These are phyloP conservation scores for Apotomis capreana DNA, from an alignment of 2,888 invertebrate species.

Conservation along the genomic window DNA sequence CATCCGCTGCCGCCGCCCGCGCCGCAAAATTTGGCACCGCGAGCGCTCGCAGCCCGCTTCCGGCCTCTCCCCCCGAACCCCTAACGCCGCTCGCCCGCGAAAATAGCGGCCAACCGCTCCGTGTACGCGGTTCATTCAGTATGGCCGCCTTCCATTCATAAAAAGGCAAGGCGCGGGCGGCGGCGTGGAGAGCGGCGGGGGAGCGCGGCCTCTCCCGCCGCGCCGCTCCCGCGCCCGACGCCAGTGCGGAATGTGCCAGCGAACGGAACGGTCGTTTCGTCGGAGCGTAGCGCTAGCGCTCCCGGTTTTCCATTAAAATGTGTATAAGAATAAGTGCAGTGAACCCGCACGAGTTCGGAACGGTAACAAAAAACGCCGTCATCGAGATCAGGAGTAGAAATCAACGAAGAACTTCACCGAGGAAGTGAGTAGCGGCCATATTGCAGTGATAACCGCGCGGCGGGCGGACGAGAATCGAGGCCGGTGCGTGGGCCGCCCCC, in stretches of 20 bases:
- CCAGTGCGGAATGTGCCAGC: slow-evolving; percentile 83
- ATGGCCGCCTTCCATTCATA: slow-evolving; percentile 89
- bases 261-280: slow-evolving; percentile 84
- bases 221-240: slow-evolving; percentile 79
- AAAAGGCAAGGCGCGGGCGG: slow-evolving; percentile 84
- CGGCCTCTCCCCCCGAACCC: slow-evolving; percentile 79
- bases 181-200: slow-evolving; percentile 78
- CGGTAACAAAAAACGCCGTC: slow-evolving; percentile 81
- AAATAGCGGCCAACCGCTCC: slow-evolving; percentile 83
- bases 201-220: slow-evolving; percentile 78
- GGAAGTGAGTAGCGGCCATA: slow-evolving; percentile 84
- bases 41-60: slow-evolving; percentile 80
- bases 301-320: slow-evolving; percentile 84
- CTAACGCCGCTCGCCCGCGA: slow-evolving; percentile 76
- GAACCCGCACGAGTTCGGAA: slow-evolving; percentile 83
- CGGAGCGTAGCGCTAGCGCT: slow-evolving; percentile 84
- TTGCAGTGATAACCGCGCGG: slow-evolving; percentile 84
- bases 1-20: slow-evolving; percentile 82
- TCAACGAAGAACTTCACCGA: slow-evolving; percentile 84
- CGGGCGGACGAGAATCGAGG: slow-evolving; percentile 84
- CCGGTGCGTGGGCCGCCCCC: slow-evolving; percentile 84
- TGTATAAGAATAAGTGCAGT: slow-evolving; percentile 84
- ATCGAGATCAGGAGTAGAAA: slow-evolving; percentile 83
- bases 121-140: slow-evolving; percentile 87
- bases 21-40: slow-evolving; percentile 83